Conservation (phyloP, 2,797 vertebrate genomes). For the Stomatorhinus walkeri region DNA sequence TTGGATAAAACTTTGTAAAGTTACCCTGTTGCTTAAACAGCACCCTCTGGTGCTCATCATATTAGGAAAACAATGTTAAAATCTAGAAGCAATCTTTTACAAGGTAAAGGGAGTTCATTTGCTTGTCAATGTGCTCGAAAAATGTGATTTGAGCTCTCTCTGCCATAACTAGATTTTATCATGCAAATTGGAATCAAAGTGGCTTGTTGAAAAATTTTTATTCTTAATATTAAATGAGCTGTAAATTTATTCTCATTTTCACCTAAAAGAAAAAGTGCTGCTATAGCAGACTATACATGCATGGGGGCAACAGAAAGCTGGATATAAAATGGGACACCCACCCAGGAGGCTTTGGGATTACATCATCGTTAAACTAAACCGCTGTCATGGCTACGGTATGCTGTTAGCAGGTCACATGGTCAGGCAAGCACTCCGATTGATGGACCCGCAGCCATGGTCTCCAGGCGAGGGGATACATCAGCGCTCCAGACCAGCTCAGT, state of each 20-base stretch:
- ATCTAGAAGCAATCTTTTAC: neutral
- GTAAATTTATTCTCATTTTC: constrained; percentile 39
- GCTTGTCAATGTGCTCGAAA: neutral
- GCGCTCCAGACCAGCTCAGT: constrained; percentile 14
- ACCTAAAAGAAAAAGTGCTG: constrained; percentile 39
- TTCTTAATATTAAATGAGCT: constrained; percentile 43
- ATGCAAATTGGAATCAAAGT: neutral
- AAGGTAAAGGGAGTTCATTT: neutral
- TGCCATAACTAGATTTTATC: neutral
- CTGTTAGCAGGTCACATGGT: neutral
- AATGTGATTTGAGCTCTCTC: neutral
- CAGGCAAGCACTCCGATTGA: constrained; percentile 8
- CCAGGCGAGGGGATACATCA: neutral
- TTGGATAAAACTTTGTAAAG: neutral
- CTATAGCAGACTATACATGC: constrained; percentile 22
- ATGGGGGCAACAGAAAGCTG: constrained; percentile 26
- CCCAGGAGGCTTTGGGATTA: constrained; percentile 24
- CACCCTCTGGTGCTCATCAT: neutral
- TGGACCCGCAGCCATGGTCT: neutral
- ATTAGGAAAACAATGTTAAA: neutral
- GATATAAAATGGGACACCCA: constrained; percentile 33
- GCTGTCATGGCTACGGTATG: neutral
- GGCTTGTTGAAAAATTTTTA: constrained; percentile 39
- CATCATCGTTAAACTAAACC: constrained; percentile 32
- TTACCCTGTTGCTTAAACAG: neutral